These are phyloP conservation scores for Phyto melanocephala DNA, from an alignment of 2,888 invertebrate species.

Conservation along the genomic window DNA sequence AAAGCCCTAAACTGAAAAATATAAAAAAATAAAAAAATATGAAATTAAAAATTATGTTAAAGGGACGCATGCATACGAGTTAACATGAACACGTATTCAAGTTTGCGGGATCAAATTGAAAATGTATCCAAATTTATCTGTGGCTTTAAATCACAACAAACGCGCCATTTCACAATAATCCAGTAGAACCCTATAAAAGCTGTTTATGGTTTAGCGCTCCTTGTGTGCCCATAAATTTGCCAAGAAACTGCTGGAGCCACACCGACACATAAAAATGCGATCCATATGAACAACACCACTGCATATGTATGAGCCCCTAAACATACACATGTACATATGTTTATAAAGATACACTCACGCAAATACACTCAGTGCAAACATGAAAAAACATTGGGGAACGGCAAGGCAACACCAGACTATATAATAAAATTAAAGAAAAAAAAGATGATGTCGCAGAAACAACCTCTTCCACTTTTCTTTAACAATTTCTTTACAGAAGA, in stretches of 20 bases:
- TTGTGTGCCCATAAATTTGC: constrained; percentile 74
- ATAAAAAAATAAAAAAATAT: too few relatives aligned
- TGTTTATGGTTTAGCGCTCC: constrained; percentile 78
- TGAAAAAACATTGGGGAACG: neutral
- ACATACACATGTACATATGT: too few relatives aligned
- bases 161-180: constrained; percentile 69
- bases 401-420: neutral
- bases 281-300: neutral
- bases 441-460: constrained; percentile 27
- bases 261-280: constrained; percentile 51
- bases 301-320: too few relatives aligned
- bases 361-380: neutral
- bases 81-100: constrained; percentile 14
- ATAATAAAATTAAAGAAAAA: neutral
- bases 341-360: neutral
- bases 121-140: constrained; percentile 60
- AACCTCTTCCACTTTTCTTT: neutral
- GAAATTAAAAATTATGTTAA: constrained; percentile 35
- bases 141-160: constrained; percentile 61
- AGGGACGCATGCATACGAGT: neutral
- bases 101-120: constrained; percentile 24
- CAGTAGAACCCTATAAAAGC: constrained; percentile 77
- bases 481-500: neutral
- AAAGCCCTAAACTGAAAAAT: too few relatives aligned
- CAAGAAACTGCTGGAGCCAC: constrained; percentile 67